Conservation (phyloP, 2,797 vertebrate species). For the Etheostoma nigrum region DNA sequence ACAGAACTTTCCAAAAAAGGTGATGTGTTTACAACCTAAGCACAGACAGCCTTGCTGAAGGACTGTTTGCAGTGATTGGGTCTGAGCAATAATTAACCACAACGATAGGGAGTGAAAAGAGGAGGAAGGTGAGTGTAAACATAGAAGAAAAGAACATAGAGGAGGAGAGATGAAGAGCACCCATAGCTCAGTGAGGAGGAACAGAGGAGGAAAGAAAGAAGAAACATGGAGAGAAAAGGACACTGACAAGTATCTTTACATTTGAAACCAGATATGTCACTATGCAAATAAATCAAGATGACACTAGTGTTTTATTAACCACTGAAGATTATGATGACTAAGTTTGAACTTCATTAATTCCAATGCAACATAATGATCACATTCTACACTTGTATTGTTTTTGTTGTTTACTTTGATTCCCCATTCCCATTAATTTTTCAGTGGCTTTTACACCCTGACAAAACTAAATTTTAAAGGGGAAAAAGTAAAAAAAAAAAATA, state of each 20-base stretch:
- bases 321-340: neutral
- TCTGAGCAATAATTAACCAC: constrained; percentile 47
- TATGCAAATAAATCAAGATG: neutral
- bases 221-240: neutral
- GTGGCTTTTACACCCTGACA: neutral
- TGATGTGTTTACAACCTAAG: constrained; percentile 38
- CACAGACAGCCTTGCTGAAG: constrained; percentile 31
- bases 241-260: neutral
- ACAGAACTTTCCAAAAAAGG: constrained; percentile 29
- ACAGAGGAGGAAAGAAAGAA: constrained; percentile 43
- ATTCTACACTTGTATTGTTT: neutral
- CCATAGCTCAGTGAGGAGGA: constrained; percentile 36
- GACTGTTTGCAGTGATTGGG: constrained; percentile 13
- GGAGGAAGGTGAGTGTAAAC: constrained; percentile 9
- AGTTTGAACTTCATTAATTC: neutral
- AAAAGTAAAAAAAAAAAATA: neutral
- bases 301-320: constrained; percentile 10
- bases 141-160: constrained; percentile 25
- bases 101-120: constrained; percentile 11
- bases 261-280: neutral
- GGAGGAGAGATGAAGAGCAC: constrained; percentile 21
- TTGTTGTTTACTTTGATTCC: neutral
- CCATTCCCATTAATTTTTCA: neutral
- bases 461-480: neutral
- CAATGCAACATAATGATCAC: neutral